Evolutionary conservation across 2,113 vertebrate genomes (phyloP).

Genomic region (Eptatretus burgeri): DNA sequence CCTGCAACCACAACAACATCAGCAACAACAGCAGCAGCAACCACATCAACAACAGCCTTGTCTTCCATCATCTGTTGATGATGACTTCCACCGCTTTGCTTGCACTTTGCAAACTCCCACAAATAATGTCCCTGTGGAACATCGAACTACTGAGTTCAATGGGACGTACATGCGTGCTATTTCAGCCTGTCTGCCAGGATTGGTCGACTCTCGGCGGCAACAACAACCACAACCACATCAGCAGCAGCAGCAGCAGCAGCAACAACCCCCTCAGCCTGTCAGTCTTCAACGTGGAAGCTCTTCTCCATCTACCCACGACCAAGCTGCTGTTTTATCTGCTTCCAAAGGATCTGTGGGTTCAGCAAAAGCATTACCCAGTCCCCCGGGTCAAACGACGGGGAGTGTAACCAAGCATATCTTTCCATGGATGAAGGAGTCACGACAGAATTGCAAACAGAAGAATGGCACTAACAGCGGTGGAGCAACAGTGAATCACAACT

Average conservation of each 20-base stretch:
- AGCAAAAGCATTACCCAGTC: slow-evolving; percentile 15
- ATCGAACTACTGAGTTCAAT: slow-evolving; percentile 50
- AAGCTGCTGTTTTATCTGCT: slow-evolving; percentile 30
- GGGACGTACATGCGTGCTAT: slow-evolving; percentile 55
- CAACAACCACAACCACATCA: no score
- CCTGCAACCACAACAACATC: slow-evolving; percentile 15
- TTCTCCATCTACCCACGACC: slow-evolving; percentile 39
- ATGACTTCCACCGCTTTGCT: slow-evolving; percentile 70
- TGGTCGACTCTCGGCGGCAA: slow-evolving; percentile 21
- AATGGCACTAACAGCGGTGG: slow-evolving; percentile 25
- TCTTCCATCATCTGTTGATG: slow-evolving; percentile 57
- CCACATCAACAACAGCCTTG: slow-evolving; percentile 12
- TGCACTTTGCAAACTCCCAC: slow-evolving; percentile 70
- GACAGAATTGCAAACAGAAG: slow-evolving; percentile 94
- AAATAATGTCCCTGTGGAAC: slow-evolving; percentile 36
- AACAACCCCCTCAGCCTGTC: slow-evolving; percentile 23
- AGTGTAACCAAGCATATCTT: slow-evolving; percentile 65
- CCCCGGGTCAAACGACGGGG: slow-evolving; percentile 10
- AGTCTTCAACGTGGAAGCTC: slow-evolving; percentile 21
- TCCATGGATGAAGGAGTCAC: slow-evolving; percentile 96
- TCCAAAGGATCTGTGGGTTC: no score
- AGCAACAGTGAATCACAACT: no score
- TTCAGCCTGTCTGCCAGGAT: slow-evolving; percentile 27
- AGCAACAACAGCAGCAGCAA: not conserved
- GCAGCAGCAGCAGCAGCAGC: slow-evolving; percentile 26